Evolutionary conservation across 1,140 invertebrate genomes (phyloP).

Genomic region (Chrysoperla carnea): DNA sequence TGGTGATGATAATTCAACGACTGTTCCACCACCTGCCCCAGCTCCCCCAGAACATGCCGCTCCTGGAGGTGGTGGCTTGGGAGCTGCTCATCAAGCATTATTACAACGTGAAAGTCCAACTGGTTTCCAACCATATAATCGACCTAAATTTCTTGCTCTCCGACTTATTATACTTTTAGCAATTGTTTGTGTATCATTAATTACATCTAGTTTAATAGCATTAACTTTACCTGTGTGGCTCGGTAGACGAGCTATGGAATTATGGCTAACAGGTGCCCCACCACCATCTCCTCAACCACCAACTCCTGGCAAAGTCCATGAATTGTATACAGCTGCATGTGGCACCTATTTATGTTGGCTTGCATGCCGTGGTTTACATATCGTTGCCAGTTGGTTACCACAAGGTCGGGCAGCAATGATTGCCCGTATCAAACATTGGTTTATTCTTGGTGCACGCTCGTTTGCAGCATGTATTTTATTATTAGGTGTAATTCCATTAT

Average conservation of each 20-base stretch:
- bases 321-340: conserved; percentile 88
- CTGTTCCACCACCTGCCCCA: conserved; percentile 11
- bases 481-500: conserved; percentile 77
- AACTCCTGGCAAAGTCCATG: conserved; percentile 56
- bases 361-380: conserved; percentile 50
- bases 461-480: conserved; percentile 60
- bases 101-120: conserved; percentile 52
- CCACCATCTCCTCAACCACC: conserved; percentile 19
- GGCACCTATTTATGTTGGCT: conserved; percentile 92
- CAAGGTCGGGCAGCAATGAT: conserved; percentile 65
- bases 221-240: conserved; percentile 82
- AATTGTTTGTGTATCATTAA: conserved; percentile 69
- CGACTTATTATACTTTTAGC: conserved; percentile 59
- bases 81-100: conserved; percentile 66
- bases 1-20: conserved; percentile 36
- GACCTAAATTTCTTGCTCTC: conserved; percentile 65
- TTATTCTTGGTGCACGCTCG: conserved; percentile 42
- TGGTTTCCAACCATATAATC: conserved; percentile 75
- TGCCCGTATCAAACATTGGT: conserved; percentile 58
- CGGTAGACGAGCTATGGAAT: conserved; percentile 69
- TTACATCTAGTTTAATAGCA: conserved; percentile 61
- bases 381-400: conserved; percentile 73
- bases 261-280: conserved; percentile 53
- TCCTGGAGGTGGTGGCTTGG: conserved; percentile 38
- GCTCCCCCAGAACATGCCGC: conserved; percentile 23